Evolutionary conservation across 2,113 vertebrate species (phyloP).

Genomic region (Pterocles orientalis): DNA sequence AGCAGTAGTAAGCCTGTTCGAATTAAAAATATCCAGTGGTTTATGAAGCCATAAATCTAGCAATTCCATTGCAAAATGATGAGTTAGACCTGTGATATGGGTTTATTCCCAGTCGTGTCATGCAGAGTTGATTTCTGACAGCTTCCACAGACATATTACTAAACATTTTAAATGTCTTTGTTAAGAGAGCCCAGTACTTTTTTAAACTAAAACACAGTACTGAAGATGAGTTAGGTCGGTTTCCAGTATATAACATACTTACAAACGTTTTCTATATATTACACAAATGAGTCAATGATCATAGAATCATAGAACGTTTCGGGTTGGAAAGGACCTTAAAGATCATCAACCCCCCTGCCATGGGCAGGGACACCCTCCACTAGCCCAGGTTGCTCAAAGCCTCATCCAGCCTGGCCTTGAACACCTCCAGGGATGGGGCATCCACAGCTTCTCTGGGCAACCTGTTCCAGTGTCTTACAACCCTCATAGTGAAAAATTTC

Average conservation of each 20-base stretch:
- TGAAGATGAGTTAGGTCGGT: neutral
- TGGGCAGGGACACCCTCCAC: no score
- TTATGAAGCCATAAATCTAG: neutral
- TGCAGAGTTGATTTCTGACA: neutral
- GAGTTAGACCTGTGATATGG: neutral
- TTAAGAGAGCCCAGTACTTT: neutral
- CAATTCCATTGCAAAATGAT: neutral
- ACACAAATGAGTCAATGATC: neutral
- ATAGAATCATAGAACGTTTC: no score
- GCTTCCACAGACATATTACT: neutral
- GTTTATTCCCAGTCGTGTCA: neutral
- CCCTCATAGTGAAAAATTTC: no score
- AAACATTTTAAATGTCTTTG: neutral
- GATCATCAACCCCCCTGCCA: no score
- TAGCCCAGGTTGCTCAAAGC: no score
- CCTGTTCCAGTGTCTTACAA: no score
- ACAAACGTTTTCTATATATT: neutral
- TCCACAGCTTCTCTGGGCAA: no score
- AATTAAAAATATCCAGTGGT: neutral
- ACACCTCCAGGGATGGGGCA: no score
- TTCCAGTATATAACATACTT: neutral
- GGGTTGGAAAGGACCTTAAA: no score
- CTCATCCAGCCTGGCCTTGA: no score
- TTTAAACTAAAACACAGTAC: neutral
- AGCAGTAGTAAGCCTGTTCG: conserved; percentile 91